These are phyloP conservation scores for Tachyglossus aculeatus DNA, from an alignment of 2,797 vertebrate species.

Conservation along the genomic window DNA sequence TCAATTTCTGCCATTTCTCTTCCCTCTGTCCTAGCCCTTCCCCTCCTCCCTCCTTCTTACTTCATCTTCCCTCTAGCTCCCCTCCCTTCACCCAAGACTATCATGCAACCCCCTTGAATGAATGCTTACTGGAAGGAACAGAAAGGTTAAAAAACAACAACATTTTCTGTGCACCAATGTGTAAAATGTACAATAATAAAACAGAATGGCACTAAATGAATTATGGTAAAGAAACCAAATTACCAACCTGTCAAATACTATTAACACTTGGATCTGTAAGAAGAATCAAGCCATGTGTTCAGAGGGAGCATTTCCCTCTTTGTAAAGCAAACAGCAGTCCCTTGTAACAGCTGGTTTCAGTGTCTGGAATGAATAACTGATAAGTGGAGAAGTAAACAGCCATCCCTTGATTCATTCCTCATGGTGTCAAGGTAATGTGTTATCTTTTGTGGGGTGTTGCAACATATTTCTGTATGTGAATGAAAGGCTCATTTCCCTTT, in stretches of 20 bases:
- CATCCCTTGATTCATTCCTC: constrained; percentile 43
- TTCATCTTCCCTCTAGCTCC: not conserved
- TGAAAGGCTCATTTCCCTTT: constrained; percentile 49
- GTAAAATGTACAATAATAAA: constrained; percentile 73
- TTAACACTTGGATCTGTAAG: constrained; percentile 61
- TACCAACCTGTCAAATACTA: constrained; percentile 72
- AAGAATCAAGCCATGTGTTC: constrained; percentile 49
- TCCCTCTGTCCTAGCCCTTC: not conserved
- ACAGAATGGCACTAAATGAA: constrained; percentile 72
- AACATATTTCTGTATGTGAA: constrained; percentile 11
- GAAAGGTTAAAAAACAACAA: constrained; percentile 47
- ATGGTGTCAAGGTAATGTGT: constrained; percentile 32
- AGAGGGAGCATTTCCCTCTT: constrained; percentile 47
- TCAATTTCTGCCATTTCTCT: constrained; percentile 19
- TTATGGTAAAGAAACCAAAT: constrained; percentile 65
- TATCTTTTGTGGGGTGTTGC: constrained; percentile 42
- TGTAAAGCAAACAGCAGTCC: constrained; percentile 38
- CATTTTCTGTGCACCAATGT: constrained; percentile 63
- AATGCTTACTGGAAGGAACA: constrained; percentile 65
- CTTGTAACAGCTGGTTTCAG: constrained; percentile 51
- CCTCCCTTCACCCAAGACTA: constrained; percentile 10
- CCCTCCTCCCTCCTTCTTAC: constrained; percentile 1
- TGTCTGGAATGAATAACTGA: constrained; percentile 56
- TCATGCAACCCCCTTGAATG: constrained; percentile 47
- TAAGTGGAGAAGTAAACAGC: constrained; percentile 30